A percentile compares a stretch with the other conserved stretches of the same genome.
These are phyloP conservation scores for Synaphobranchus kaupii DNA, from an alignment of 2,797 vertebrate species.

Conservation along the genomic window DNA sequence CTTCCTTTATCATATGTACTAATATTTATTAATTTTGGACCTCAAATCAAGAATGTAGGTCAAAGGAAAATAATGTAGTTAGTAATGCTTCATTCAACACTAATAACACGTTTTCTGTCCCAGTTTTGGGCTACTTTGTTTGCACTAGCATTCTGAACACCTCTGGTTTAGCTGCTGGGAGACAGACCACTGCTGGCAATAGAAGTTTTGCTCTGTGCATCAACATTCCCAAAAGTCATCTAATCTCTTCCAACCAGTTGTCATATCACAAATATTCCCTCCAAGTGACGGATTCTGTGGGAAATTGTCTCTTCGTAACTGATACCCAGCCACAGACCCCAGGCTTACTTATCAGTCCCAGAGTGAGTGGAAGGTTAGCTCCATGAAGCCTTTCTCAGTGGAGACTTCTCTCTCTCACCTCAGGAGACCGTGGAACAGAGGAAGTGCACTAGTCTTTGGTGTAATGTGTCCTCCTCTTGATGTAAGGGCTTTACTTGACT, in stretches of 20 bases:
- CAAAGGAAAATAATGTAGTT: no score
- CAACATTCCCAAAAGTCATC: constrained; percentile 7
- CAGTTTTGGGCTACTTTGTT: background rate
- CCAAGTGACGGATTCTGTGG: constrained; percentile 43
- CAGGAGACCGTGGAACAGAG: background rate
- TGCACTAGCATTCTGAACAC: background rate
- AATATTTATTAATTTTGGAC: no score
- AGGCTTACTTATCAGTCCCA: constrained; percentile 35
- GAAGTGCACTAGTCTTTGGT: background rate
- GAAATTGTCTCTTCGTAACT: constrained; percentile 51
- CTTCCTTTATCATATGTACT: no score
- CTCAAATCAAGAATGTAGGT: no score
- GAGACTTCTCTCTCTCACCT: background rate
- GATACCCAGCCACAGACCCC: constrained; percentile 40
- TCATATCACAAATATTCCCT: constrained; percentile 50
- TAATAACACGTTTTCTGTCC: background rate
- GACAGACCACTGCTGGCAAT: background rate
- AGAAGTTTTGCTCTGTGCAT: background rate
- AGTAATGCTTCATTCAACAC: background rate
- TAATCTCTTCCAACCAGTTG: constrained; percentile 34
- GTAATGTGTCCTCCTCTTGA: background rate
- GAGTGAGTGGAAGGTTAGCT: background rate
- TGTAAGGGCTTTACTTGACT: background rate
- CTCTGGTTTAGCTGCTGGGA: background rate
- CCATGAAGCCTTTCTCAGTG: background rate